These are phyloP conservation scores for Latrodectus elegans DNA, from an alignment of 2,888 invertebrate genomes.

Conservation along the genomic window DNA sequence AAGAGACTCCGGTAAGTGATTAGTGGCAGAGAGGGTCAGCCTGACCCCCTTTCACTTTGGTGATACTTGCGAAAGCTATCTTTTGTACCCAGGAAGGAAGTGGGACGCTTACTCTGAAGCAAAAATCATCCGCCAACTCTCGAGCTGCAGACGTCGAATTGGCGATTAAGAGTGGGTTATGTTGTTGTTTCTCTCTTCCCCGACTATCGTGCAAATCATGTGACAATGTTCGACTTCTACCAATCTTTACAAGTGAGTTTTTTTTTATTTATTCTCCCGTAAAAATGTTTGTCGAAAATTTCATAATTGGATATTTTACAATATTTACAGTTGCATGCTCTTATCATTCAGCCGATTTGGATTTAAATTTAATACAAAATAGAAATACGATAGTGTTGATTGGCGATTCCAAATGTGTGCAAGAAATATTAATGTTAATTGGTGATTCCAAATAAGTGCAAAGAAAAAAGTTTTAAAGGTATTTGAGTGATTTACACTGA, in stretches of 20 bases:
- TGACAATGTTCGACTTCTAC: conserved; percentile 45
- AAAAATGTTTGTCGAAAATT: not conserved
- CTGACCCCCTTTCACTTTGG: conserved; percentile 34
- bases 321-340: too few species aligned
- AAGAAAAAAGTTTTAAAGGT: too few species aligned
- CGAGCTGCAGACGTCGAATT: not conserved
- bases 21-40: conserved; percentile 5
- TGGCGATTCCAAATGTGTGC: too few species aligned
- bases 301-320: too few species aligned
- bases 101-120: conserved; percentile 6
- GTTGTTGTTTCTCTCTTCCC: conserved; percentile 1
- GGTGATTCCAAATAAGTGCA: too few species aligned
- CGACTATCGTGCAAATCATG: conserved; percentile 15
- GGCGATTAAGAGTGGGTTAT: conserved; percentile 17
- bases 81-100: conserved; percentile 15
- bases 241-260: conserved; percentile 33
- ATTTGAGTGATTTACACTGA: too few species aligned
- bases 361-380: too few species aligned
- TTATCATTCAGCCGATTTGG: too few species aligned
- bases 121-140: conserved; percentile 1
- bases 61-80: conserved; percentile 1
- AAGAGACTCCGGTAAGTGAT: not conserved
- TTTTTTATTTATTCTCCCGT: not conserved
- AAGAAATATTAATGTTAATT: too few species aligned
- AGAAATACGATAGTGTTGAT: too few species aligned